Conservation (phyloP, 2,888 invertebrate species). For the Pristionchus arcanus region DNA sequence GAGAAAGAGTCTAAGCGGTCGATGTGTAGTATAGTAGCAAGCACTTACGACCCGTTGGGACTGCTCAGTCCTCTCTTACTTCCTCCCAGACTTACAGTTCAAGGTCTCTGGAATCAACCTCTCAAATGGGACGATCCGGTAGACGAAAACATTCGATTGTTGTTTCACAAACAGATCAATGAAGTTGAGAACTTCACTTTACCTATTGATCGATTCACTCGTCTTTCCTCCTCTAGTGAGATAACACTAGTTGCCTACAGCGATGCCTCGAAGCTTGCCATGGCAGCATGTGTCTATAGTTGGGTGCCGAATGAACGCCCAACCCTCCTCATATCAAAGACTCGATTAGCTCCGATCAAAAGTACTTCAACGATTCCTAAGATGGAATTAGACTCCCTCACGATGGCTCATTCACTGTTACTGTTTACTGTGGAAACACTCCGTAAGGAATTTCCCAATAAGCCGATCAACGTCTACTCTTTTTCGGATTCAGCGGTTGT, state of each 20-base stretch:
- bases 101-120: background rate
- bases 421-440: background rate
- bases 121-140: slow-evolving; percentile 31
- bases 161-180: background rate
- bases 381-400: slow-evolving; percentile 12
- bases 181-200: background rate
- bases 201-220: background rate
- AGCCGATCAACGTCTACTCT: background rate
- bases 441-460: slow-evolving; percentile 15
- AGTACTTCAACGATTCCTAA: background rate
- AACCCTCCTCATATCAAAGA: background rate
- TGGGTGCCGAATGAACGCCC: background rate
- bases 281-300: background rate
- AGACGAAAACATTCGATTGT: background rate
- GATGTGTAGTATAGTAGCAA: background rate
- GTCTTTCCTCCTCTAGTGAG: background rate
- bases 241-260: background rate
- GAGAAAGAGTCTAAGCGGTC: background rate
- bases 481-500: background rate
- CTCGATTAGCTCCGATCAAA: slow-evolving; percentile 15
- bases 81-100: background rate
- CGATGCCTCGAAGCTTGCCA: background rate
- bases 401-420: background rate
- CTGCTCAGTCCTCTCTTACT: slow-evolving; percentile 9
- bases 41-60: background rate